These are phyloP conservation scores for Strix occidentalis DNA, from an alignment of 2,797 vertebrate species.

Conservation along the genomic window DNA sequence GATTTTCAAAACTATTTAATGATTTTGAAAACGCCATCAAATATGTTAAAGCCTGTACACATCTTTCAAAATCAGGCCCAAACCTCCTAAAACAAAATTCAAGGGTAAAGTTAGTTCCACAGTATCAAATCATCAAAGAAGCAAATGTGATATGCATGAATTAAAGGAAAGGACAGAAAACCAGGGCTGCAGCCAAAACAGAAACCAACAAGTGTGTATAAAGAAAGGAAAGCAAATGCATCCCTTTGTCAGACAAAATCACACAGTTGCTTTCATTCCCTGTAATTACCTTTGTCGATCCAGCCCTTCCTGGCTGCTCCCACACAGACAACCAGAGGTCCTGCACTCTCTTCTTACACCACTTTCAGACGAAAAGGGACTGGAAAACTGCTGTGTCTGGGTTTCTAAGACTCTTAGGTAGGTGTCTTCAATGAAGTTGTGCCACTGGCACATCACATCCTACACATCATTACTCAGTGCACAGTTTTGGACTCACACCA, in stretches of 20 bases:
- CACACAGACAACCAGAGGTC: background rate
- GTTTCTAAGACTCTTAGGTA: background rate
- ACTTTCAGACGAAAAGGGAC: background rate
- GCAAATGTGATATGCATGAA: background rate
- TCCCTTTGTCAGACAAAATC: background rate
- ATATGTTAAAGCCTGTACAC: background rate
- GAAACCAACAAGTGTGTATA: background rate
- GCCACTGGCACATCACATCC: background rate
- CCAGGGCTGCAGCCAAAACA: background rate
- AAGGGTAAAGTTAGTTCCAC: background rate
- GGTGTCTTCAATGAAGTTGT: background rate
- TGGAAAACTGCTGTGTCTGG: background rate
- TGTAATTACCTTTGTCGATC: background rate
- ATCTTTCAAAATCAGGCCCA: background rate
- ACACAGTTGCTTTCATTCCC: background rate
- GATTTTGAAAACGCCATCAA: background rate
- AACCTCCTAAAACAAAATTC: background rate
- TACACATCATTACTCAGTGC: background rate
- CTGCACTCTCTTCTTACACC: background rate
- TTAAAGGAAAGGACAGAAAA: background rate
- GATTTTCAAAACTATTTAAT: background rate
- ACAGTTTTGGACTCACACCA: background rate
- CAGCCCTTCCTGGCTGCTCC: background rate
- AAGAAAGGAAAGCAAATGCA: background rate
- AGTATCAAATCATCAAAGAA: background rate